Evolutionary conservation across 2,888 invertebrate species (phyloP).

Genomic region (Monopis laevigella): DNA sequence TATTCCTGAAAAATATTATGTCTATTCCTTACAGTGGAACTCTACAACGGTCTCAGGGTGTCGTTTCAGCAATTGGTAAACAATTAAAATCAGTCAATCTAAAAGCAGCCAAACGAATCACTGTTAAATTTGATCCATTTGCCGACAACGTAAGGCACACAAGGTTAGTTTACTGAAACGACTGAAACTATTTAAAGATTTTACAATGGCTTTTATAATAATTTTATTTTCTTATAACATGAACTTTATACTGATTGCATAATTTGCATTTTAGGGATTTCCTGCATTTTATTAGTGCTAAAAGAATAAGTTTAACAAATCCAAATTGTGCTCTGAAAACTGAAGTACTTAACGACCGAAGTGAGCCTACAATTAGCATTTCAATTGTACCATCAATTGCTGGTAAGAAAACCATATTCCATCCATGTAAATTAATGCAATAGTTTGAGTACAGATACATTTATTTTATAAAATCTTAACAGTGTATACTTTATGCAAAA

Average conservation of each 20-base stretch:
- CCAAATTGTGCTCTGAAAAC: constrained; percentile 79
- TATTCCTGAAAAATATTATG: constrained; percentile 57
- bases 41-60: constrained; percentile 71
- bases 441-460: no score
- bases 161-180: constrained; percentile 64
- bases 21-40: constrained; percentile 79
- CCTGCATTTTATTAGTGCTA: constrained; percentile 72
- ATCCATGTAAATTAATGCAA: no score
- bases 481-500: no score
- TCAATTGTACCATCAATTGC: constrained; percentile 59
- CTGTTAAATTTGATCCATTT: constrained; percentile 87
- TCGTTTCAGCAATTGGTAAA: constrained; percentile 77
- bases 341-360: constrained; percentile 79
- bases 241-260: no score
- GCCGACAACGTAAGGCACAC: constrained; percentile 72
- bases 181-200: no score
- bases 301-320: constrained; percentile 76
- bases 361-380: constrained; percentile 75
- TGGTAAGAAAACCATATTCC: no score
- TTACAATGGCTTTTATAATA: no score
- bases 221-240: no score
- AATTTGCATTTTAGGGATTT: constrained; percentile 71
- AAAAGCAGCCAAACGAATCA: constrained; percentile 80
- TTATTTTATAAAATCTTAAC: no score
- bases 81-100: constrained; percentile 77